Evolutionary conservation across 2,113 vertebrate species (phyloP).

Genomic region (Anolis carolinensis): DNA sequence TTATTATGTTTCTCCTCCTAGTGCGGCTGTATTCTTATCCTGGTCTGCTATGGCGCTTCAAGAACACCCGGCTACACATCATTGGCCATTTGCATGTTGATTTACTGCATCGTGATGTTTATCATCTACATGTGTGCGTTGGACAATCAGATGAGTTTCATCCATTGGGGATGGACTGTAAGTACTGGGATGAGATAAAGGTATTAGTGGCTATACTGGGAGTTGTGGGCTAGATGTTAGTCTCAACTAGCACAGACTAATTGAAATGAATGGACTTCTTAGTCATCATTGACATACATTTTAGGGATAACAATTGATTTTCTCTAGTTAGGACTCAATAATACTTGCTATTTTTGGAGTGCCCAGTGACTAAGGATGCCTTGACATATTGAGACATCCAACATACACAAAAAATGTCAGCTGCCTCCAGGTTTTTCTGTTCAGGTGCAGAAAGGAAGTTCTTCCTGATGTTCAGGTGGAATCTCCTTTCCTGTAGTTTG

Average conservation of each 20-base stretch:
- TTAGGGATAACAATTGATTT: too few species aligned
- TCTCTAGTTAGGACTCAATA: too few species aligned
- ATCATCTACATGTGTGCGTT: constrained; percentile 62
- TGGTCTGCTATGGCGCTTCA: constrained; percentile 63
- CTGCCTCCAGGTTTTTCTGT: too few species aligned
- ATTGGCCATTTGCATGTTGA: constrained; percentile 55
- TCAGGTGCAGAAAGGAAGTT: too few species aligned
- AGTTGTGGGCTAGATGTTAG: not conserved
- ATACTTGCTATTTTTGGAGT: too few species aligned
- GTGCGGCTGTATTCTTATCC: constrained; percentile 63
- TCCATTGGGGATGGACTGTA: constrained; percentile 72
- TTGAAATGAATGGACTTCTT: too few species aligned
- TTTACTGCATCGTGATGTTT: constrained; percentile 58
- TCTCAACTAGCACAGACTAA: not conserved
- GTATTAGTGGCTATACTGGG: not conserved
- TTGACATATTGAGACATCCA: too few species aligned
- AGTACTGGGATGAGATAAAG: not conserved
- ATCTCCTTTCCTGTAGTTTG: too few species aligned
- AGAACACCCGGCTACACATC: constrained; percentile 23
- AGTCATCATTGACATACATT: too few species aligned
- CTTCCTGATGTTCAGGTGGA: too few species aligned
- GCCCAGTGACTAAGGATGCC: too few species aligned
- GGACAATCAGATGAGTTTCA: constrained; percentile 57
- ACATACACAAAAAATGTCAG: too few species aligned
- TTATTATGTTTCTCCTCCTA: constrained; percentile 4